Conservation (phyloP, 2,113 vertebrate genomes). For the Dipodomys ordii region DNA sequence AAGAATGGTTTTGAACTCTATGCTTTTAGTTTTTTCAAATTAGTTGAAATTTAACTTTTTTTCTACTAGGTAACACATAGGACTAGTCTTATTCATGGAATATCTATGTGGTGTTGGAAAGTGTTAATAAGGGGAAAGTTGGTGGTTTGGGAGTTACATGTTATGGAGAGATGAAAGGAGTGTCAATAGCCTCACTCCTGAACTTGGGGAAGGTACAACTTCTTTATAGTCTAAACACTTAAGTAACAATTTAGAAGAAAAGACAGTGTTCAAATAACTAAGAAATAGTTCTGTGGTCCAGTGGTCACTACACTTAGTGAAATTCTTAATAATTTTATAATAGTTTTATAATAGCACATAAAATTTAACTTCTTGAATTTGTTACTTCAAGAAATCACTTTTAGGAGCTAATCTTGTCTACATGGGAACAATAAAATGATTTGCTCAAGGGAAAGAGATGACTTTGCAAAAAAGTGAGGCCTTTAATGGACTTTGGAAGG, state of each 20-base stretch:
- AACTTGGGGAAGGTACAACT: background rate
- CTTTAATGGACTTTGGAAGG: background rate
- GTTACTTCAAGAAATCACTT: slow-evolving; percentile 18
- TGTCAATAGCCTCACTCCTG: background rate
- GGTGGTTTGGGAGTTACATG: background rate
- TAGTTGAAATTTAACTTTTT: background rate
- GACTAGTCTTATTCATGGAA: background rate
- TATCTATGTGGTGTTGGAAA: background rate
- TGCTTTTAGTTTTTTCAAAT: slow-evolving; percentile 15
- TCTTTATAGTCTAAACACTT: background rate
- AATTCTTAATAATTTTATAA: no score
- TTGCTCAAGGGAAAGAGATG: background rate
- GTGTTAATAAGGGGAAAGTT: background rate
- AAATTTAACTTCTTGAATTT: slow-evolving; percentile 1
- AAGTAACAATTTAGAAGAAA: background rate
- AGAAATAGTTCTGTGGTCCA: background rate
- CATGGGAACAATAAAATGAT: background rate
- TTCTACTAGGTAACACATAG: background rate
- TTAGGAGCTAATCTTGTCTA: background rate
- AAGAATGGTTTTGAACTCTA: background rate
- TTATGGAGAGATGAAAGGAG: background rate
- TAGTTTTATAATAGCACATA: no score
- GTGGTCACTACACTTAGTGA: background rate
- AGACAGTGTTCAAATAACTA: background rate
- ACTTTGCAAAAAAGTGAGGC: background rate